Conservation (phyloP, 1,140 invertebrate genomes). For the Drosophila bifasciata region DNA sequence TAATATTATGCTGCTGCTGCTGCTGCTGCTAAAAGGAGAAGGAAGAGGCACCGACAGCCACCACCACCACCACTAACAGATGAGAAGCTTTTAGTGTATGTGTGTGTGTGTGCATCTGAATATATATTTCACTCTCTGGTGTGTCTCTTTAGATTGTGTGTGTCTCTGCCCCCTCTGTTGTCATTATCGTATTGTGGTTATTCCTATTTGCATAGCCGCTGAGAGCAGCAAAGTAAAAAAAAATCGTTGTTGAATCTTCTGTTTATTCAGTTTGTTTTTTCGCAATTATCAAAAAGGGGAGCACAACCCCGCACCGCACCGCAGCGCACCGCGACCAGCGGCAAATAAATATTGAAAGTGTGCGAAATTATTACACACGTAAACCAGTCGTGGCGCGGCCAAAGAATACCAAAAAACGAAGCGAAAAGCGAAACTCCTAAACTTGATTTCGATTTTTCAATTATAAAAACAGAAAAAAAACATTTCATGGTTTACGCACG, state of each 20-base stretch:
- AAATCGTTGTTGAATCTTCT: slow-evolving; percentile 37
- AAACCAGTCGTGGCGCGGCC: slow-evolving; percentile 39
- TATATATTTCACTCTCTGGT: neutral
- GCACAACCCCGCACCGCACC: neutral
- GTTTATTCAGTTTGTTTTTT: slow-evolving; percentile 51
- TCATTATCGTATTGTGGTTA: slow-evolving; percentile 40
- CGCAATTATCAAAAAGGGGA: slow-evolving; percentile 61
- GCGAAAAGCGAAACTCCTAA: slow-evolving; percentile 1
- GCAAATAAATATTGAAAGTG: slow-evolving; percentile 74
- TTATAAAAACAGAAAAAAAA: slow-evolving; percentile 9
- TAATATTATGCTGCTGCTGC: slow-evolving; percentile 19
- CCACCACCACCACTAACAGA: no score
- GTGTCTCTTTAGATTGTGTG: no score
- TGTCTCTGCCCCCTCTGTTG: slow-evolving; percentile 15
- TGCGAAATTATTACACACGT: slow-evolving; percentile 65
- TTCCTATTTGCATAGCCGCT: slow-evolving; percentile 36
- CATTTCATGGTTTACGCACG: slow-evolving; percentile 54
- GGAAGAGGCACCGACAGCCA: no score
- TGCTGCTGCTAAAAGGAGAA: neutral
- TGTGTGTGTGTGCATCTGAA: neutral
- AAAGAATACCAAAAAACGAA: slow-evolving; percentile 24
- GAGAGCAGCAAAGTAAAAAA: slow-evolving; percentile 35
- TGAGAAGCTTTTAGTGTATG: no score
- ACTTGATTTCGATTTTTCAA: slow-evolving; percentile 46
- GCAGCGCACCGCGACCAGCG: slow-evolving; percentile 25